Evolutionary conservation across 2,797 vertebrate species (phyloP), one percentile per base, ranked within the genome.

Genomic region (Tapirus indicus): DNA sequence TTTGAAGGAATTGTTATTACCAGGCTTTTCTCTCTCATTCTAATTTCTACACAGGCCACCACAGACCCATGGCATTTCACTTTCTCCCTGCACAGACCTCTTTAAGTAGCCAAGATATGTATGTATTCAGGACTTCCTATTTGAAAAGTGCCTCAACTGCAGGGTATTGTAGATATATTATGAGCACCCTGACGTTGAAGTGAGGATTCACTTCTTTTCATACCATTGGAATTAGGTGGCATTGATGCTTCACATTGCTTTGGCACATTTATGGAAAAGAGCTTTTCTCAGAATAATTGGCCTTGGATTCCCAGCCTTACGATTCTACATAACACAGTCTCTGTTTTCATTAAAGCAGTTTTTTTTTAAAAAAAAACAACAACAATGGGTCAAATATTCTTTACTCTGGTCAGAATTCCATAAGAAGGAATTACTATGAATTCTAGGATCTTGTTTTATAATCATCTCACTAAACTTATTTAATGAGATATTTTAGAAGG

Each of bases 401-500:
- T 74, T 85, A 56, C n/a, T 68, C 49, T 64, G 72, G 41, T 44
- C n/a, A 18, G 72, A 95, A 86, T 97, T 66, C 88, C 35, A 64
- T 69, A 69, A 1, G 74, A 95, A 96, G 47, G 35, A 75, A 84
- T 96, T 75, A 54, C 60, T 4, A 18, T 80, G 47, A 75, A 18
- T 93, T 95, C 49, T 95, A 66, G 35, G 60, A 77, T 68, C 47
- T 60, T 79, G 16, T 60, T 71, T 75, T 82, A 52, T 78, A 68
- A 87, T 27, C 29, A 85, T 86, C 27, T 94, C n/a, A 58, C 52
- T 58, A 94, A 58, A 84, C 0, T n/a, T 68, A 93, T 66, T 71
- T 94, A 89, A 29, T 92, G 64, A 68, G 69, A 66, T 94, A 11
- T 83, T 95, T 88, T 90, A 95, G 84, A 96, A 94, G 32, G 54